These are phyloP conservation scores for Conistra vaccinii DNA, from an alignment of 2,888 invertebrate genomes.

Conservation along the genomic window DNA sequence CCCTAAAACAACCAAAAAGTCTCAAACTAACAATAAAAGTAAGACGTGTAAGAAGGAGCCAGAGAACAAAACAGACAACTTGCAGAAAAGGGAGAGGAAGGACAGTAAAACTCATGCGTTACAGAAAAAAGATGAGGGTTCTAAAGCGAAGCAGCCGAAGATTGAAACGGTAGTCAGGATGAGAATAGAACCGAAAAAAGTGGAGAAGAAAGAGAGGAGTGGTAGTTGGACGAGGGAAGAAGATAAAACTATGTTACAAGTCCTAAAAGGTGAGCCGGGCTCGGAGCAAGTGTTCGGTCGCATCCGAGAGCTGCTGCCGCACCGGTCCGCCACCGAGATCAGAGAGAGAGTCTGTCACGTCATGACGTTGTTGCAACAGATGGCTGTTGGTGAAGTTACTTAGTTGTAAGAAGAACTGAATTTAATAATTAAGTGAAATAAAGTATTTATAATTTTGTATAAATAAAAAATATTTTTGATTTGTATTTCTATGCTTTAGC, in stretches of 20 bases:
- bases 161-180: constrained; percentile 71
- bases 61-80: constrained; percentile 64
- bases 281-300: constrained; percentile 92
- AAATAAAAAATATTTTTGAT: constrained; percentile 77
- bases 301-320: constrained; percentile 89
- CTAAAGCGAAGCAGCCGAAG: constrained; percentile 76
- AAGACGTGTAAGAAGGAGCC: constrained; percentile 74
- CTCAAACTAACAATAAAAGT: constrained; percentile 71
- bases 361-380: constrained; percentile 92
- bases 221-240: constrained; percentile 94
- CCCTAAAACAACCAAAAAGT: constrained; percentile 75
- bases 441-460: constrained; percentile 86
- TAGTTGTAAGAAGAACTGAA: constrained; percentile 76
- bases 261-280: constrained; percentile 93
- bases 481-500: constrained; percentile 31
- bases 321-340: constrained; percentile 90
- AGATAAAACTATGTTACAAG: constrained; percentile 95
- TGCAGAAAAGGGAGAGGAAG: constrained; percentile 73
- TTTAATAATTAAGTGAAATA: constrained; percentile 73
- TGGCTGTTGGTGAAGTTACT: constrained; percentile 88
- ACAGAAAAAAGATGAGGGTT: constrained; percentile 72
- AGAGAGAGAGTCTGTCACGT: constrained; percentile 91
- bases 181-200: constrained; percentile 61
- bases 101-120: constrained; percentile 68
- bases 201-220: constrained; percentile 72